A percentile compares a stretch with the other conserved stretches of the same genome.
These are phyloP conservation scores for Linnaemya vulpina DNA, from an alignment of 2,888 invertebrate species.

Conservation along the genomic window DNA sequence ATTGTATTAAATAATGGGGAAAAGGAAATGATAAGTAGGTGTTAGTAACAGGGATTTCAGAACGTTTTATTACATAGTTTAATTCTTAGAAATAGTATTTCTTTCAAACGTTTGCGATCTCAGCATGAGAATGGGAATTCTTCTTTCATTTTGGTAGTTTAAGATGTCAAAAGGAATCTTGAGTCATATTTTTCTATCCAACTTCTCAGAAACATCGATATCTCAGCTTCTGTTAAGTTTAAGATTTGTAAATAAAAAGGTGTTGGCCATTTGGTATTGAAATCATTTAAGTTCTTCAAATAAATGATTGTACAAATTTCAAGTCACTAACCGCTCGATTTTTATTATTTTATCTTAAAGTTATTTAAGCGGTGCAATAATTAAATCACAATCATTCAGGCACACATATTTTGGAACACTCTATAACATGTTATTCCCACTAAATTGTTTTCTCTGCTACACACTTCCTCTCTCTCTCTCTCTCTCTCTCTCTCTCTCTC, in stretches of 20 bases:
- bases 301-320: conserved; percentile 7
- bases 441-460: neutral
- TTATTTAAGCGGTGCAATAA: neutral
- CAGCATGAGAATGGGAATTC: too few species aligned
- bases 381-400: conserved; percentile 5
- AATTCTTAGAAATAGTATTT: too few species aligned
- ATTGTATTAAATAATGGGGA: too few species aligned
- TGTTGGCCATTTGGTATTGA: conserved; percentile 10
- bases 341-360: neutral
- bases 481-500: too few species aligned
- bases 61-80: too few species aligned
- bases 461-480: neutral
- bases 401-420: neutral
- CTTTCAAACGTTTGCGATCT: too few species aligned
- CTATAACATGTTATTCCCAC: neutral
- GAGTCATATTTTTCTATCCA: too few species aligned
- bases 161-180: too few species aligned
- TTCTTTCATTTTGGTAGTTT: too few species aligned
- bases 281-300: neutral
- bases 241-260: conserved; percentile 4
- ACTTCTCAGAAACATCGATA: neutral
- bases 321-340: conserved; percentile 53
- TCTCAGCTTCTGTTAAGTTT: neutral
- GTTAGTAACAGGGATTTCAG: too few species aligned
- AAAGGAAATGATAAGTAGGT: too few species aligned